Evolutionary conservation across 2,113 vertebrate genomes (phyloP), one percentile per base, ranked within the genome.

Genomic region (Ophthalmolycus amberensis): DNA sequence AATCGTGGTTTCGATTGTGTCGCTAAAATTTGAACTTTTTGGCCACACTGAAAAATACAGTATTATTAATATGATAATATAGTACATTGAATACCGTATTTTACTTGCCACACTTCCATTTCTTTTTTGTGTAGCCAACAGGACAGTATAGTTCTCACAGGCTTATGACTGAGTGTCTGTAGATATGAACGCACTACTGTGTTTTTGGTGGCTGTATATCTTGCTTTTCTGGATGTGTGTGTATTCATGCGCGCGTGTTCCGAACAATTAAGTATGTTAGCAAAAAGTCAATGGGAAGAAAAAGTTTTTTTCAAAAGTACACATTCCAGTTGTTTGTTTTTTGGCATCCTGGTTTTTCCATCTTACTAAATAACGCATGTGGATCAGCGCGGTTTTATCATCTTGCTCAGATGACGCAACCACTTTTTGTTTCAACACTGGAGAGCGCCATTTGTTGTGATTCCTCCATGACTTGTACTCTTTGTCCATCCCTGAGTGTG

Each of bases 181-280:
- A 96, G 94, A 94, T 96, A 96, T 94, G 92, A 94, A 90, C 94
- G 94, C 96, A 95, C 95, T 95, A 91, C 93, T 89, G 95, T 97
- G 94, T 96, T 83, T 94, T 94, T 92, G 94, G 91, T 96, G 95
- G 92, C 95, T 94, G 94, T 96, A 56, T 12, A 90, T 91, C 94
- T 97, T 95, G 94, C 95, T 96, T 95, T 94, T 67, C 50, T 86
- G 72, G 27, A 77, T 75, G 56, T 91, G 95, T 96, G 93, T 96
- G 42, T 42, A 50, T 95, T 94, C 20, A 62, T 62, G 46, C 81
- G 42, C 70, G 18, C 85, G 91, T 94, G 93, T 95, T 80, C 18
- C 91, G 83, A 93, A 81, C 93, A 94, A 94, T 95, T 96, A 92
- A 91, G 81, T 95, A 94, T 95, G 95, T 94, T 95, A 95, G 89